Evolutionary conservation across 1,140 invertebrate species (phyloP).

Genomic region (Colletes latitarsis): DNA sequence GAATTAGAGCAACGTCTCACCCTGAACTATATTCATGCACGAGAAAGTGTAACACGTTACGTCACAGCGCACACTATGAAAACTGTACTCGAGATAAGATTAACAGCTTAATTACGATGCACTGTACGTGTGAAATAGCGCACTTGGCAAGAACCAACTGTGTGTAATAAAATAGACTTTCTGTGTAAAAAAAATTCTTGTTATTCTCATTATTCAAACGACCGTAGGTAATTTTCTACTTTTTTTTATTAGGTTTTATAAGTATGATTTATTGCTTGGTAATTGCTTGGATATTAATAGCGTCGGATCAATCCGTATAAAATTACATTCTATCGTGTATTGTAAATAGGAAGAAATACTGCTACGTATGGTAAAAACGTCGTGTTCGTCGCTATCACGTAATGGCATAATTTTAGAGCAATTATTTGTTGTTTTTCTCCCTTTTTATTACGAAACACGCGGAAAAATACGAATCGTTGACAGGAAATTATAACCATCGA

Average conservation of each 20-base stretch:
- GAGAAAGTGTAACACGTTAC: neutral
- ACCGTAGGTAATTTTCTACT: too few relatives aligned
- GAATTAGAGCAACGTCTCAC: neutral
- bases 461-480: conserved; percentile 11
- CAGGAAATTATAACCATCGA: neutral
- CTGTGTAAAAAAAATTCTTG: too few relatives aligned
- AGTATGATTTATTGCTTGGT: too few relatives aligned
- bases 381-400: neutral
- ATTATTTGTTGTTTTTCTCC: conserved; percentile 9
- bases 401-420: neutral
- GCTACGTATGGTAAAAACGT: too few relatives aligned
- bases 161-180: too few relatives aligned
- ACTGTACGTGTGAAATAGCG: neutral
- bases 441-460: conserved; percentile 5
- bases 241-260: too few relatives aligned
- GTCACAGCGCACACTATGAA: neutral
- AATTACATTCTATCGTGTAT: too few relatives aligned
- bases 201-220: too few relatives aligned
- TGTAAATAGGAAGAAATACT: too few relatives aligned
- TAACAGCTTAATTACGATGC: conserved; percentile 9
- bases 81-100: neutral
- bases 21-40: neutral
- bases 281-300: neutral
- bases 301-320: too few relatives aligned
- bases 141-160: too few relatives aligned